phyloP scores from a whole-genome alignment of 2,113 vertebrate species.

The Cavia porcellus region DNA sequence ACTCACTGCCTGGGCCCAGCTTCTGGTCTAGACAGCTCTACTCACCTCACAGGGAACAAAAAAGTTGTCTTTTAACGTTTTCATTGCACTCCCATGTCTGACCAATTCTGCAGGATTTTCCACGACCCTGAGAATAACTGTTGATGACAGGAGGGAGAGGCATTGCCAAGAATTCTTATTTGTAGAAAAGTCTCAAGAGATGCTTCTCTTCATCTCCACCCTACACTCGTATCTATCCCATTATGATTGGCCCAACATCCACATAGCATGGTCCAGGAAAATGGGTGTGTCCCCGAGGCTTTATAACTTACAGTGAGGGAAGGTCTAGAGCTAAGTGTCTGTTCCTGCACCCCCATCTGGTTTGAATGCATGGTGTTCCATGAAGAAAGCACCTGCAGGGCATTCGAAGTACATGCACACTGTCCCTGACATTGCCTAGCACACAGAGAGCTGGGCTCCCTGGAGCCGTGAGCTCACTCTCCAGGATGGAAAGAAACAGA shows the following conservation, averaged over 20 bases:
- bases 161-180: constrained; percentile 75
- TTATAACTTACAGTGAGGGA: constrained; percentile 56
- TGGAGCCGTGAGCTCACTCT: constrained; percentile 55
- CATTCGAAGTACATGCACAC: neutral
- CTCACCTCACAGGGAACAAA: neutral
- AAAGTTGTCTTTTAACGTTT: neutral
- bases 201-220: constrained; percentile 68
- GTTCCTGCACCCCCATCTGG: constrained; percentile 31
- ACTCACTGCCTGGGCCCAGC: neutral
- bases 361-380: neutral
- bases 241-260: constrained; percentile 52
- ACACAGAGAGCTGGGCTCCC: neutral
- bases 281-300: constrained; percentile 56
- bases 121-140: neutral
- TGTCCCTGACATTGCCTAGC: constrained; percentile 62
- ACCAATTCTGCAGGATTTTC: constrained; percentile 44
- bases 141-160: constrained; percentile 52
- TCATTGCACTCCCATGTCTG: neutral
- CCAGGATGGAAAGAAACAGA: constrained; percentile 54
- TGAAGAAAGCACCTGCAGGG: constrained; percentile 66
- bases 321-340: neutral
- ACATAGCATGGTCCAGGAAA: constrained; percentile 63
- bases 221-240: constrained; percentile 55
- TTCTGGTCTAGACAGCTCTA: neutral
- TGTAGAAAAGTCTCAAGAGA: constrained; percentile 72